phyloP scores from a whole-genome alignment of 2,113 vertebrate species.

The Chamaea fasciata region DNA sequence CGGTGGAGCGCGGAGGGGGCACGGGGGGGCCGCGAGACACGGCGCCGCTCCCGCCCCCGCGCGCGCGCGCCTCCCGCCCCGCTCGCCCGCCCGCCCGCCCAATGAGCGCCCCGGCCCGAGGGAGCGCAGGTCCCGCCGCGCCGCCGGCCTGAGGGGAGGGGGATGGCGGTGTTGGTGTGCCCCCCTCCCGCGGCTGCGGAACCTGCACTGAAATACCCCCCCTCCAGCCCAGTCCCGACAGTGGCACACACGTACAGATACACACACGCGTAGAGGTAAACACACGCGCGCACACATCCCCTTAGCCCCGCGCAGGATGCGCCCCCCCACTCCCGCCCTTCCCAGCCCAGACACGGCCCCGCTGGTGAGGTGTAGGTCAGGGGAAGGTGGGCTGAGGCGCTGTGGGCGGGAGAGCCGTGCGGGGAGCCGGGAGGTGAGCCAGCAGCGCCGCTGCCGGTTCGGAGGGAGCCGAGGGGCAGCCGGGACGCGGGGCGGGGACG shows the following conservation, averaged over 20 bases:
- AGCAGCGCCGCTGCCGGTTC: not conserved
- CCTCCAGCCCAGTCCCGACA: not conserved
- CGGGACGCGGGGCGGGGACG: not conserved
- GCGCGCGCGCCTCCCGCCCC: too few species aligned
- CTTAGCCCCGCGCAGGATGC: not conserved
- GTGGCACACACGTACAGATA: not conserved
- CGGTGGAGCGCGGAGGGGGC: not conserved
- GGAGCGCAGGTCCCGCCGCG: not conserved
- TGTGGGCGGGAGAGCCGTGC: not conserved
- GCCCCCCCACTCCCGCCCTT: not conserved
- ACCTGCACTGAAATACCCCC: not conserved
- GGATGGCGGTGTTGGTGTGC: not conserved
- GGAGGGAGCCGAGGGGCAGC: not conserved
- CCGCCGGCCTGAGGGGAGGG: not conserved
- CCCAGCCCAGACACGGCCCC: not conserved
- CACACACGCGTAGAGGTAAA: not conserved
- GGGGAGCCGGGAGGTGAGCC: not conserved
- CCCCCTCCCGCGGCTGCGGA: not conserved
- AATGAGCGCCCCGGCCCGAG: not conserved
- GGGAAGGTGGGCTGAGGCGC: not conserved
- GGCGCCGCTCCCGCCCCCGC: too few species aligned
- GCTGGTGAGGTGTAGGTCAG: not conserved
- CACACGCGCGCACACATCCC: too few species aligned
- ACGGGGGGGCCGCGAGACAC: not conserved
- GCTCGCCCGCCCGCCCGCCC: too few species aligned